phyloP scores from a whole-genome alignment of 1,140 invertebrate species.

The Paramacrobiotus metropolitanus region DNA sequence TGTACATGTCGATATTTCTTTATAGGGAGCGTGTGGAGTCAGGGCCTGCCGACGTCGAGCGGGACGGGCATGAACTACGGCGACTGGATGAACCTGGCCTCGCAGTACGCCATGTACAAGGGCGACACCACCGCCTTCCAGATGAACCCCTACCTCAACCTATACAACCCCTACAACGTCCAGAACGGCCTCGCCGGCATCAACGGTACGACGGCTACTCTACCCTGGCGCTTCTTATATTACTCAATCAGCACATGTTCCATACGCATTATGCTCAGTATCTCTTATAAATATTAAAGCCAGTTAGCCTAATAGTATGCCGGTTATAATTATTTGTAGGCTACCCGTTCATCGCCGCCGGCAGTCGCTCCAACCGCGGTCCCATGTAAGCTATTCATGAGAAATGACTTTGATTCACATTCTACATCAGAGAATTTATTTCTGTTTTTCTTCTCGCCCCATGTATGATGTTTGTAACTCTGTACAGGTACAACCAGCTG shows the following conservation, averaged over 20 bases:
- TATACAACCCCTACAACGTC: conserved; percentile 5
- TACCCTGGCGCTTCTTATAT: no score
- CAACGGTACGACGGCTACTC: no score
- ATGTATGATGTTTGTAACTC: no score
- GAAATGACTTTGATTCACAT: no score
- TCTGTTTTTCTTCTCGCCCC: no score
- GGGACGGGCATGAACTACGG: conserved; percentile 3
- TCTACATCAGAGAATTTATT: no score
- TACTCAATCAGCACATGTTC: no score
- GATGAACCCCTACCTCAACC: conserved; percentile 3
- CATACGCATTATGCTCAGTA: no score
- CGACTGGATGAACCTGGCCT: conserved; percentile 3
- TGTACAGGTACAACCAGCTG: conserved; percentile 5
- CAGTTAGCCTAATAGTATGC: no score
- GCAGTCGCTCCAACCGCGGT: not conserved
- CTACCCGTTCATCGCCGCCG: not conserved
- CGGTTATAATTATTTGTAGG: no score
- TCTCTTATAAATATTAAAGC: not conserved
- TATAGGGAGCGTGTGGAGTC: not conserved
- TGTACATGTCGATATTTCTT: no score
- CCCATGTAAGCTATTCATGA: no score
- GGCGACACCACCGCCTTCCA: not conserved
- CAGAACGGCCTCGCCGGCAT: conserved; percentile 3
- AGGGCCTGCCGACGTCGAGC: not conserved
- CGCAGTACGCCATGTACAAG: not conserved